A percentile compares a stretch with the other conserved stretches of the same genome.
These are phyloP conservation scores for Amaurobius ferox DNA, from an alignment of 2,888 invertebrate genomes.

Conservation along the genomic window DNA sequence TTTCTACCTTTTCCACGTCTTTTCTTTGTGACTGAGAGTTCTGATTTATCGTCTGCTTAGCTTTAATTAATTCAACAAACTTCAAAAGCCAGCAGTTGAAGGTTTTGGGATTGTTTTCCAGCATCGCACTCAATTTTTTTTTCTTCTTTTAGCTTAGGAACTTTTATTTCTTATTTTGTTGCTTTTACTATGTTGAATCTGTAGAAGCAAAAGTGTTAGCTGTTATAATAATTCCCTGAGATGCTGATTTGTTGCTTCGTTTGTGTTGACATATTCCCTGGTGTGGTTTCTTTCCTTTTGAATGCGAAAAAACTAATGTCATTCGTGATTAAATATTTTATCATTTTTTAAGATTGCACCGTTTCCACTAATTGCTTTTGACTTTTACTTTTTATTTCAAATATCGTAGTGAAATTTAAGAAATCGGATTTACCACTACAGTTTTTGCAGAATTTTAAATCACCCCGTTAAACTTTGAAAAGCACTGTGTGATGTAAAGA, in stretches of 20 bases:
- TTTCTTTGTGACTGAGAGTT: conserved; percentile 66
- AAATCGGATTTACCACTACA: too few relatives aligned
- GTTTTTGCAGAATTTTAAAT: too few relatives aligned
- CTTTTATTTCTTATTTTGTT: conserved; percentile 25
- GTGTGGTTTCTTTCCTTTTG: conserved; percentile 24
- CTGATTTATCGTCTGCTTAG: conserved; percentile 70
- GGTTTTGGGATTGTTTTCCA: conserved; percentile 70
- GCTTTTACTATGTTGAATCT: conserved; percentile 24
- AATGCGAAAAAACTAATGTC: conserved; percentile 37
- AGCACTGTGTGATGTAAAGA: too few relatives aligned
- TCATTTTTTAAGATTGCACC: conserved; percentile 12
- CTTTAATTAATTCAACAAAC: conserved; percentile 72
- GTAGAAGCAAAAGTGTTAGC: conserved; percentile 56
- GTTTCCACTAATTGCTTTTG: conserved; percentile 27
- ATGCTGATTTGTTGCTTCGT: conserved; percentile 2
- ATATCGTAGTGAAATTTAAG: too few relatives aligned
- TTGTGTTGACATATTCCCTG: conserved; percentile 8
- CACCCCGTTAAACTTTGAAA: too few relatives aligned
- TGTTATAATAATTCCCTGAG: conserved; percentile 34
- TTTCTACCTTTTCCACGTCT: conserved; percentile 48
- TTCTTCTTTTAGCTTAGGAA: conserved; percentile 15
- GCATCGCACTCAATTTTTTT: conserved; percentile 60
- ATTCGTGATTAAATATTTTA: conserved; percentile 49
- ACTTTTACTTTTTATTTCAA: too few relatives aligned
- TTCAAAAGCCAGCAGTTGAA: conserved; percentile 55